Conservation (phyloP, 2,797 vertebrate species). For the Scomberomorus guttatus region DNA sequence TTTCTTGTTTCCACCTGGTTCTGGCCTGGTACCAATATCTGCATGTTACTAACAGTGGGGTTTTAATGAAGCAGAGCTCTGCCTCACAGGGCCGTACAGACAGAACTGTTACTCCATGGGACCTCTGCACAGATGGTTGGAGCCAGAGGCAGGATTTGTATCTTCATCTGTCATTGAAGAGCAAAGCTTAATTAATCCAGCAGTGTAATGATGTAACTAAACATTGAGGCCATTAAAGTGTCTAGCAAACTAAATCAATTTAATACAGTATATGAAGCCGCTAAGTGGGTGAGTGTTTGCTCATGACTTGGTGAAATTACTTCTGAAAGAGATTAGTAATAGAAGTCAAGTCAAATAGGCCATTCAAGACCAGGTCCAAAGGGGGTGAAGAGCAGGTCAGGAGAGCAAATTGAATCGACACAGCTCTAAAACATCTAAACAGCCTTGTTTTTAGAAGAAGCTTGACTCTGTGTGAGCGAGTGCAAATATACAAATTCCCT, state of each 20-base stretch:
- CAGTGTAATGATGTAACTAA: constrained; percentile 14
- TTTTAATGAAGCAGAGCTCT: background rate
- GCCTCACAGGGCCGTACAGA: background rate
- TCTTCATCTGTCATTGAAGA: constrained; percentile 27
- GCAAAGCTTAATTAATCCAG: constrained; percentile 29
- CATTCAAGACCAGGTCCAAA: background rate
- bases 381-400: background rate
- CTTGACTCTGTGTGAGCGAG: background rate
- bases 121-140: constrained; percentile 32
- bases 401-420: background rate
- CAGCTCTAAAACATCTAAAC: no score
- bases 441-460: background rate
- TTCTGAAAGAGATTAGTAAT: background rate
- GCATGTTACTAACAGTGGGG: background rate
- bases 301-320: background rate
- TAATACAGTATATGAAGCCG: constrained; percentile 15
- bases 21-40: background rate
- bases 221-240: background rate
- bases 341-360: background rate
- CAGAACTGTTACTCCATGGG: constrained; percentile 5
- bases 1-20: background rate
- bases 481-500: background rate
- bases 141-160: constrained; percentile 38
- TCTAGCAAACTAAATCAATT: constrained; percentile 12
- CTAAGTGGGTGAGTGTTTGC: background rate